Conservation (phyloP, 30 jellyfish, hydroid and myxozoan species). For the Turritopsis dohrnii region DNA sequence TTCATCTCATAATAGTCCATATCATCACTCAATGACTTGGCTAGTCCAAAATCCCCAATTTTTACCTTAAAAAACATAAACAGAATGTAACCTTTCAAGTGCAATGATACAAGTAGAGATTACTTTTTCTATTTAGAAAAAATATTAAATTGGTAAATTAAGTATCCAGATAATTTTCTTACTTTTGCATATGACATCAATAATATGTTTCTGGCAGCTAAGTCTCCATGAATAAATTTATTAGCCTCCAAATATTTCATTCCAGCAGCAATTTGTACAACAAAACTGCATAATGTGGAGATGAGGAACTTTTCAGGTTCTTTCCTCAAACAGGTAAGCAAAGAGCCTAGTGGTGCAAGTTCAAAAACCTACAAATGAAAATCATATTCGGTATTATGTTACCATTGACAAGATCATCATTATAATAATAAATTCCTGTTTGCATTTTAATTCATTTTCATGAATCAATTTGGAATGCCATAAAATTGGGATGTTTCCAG, state of each 20-base stretch:
- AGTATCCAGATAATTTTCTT: not conserved
- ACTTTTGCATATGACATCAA: conserved; percentile 91
- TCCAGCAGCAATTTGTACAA: conserved; percentile 94
- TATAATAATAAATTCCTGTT: too few species aligned
- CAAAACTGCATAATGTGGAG: conserved; percentile 83
- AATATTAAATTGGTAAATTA: not conserved
- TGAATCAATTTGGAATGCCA: too few species aligned
- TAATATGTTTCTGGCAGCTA: conserved; percentile 95
- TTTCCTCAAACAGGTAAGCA: conserved; percentile 60
- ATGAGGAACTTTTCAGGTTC: conserved; percentile 87
- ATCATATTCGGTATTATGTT: too few species aligned
- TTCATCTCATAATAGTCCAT: conserved; percentile 90
- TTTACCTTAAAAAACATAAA: conserved; percentile 18
- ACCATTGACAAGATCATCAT: too few species aligned
- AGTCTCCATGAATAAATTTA: conserved; percentile 81
- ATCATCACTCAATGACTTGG: conserved; percentile 75
- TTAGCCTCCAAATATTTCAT: conserved; percentile 81
- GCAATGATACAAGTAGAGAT: too few species aligned
- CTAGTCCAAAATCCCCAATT: conserved; percentile 95
- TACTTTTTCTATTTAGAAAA: not conserved
- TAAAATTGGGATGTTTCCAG: too few species aligned
- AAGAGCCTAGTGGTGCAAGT: conserved; percentile 89
- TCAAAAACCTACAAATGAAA: conserved; percentile 67
- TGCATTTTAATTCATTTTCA: too few species aligned
- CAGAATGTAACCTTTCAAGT: not conserved